phyloP scores from a whole-genome alignment of 2,797 vertebrate genomes.

The Enteromius paludinosus region DNA sequence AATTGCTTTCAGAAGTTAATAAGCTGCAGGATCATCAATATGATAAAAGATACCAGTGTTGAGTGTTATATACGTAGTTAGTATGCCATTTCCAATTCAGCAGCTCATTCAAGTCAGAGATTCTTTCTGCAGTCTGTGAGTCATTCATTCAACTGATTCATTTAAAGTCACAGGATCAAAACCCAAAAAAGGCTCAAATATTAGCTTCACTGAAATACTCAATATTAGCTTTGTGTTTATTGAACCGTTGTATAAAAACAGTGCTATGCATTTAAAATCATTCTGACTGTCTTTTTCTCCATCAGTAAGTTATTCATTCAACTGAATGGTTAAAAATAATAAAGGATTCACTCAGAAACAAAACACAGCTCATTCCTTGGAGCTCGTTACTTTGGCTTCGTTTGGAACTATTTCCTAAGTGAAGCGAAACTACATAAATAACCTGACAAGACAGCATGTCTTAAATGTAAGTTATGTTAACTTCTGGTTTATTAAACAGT shows the following conservation, averaged over 20 bases:
- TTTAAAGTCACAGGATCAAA: neutral
- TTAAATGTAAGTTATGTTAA: neutral
- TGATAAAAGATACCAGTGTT: neutral
- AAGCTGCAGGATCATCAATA: neutral
- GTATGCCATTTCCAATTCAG: constrained; percentile 1
- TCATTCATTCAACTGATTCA: neutral
- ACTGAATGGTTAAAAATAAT: neutral
- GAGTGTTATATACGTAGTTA: neutral
- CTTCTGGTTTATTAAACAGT: neutral
- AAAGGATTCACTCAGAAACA: neutral
- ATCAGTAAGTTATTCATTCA: neutral
- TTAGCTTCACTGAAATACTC: neutral
- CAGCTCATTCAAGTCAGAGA: neutral
- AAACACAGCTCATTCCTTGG: neutral
- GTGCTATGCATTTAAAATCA: neutral
- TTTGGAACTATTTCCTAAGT: neutral
- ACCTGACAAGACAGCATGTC: neutral
- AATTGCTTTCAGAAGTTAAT: constrained; percentile 1
- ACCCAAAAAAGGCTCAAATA: neutral
- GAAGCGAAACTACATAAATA: neutral
- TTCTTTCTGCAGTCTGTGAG: neutral
- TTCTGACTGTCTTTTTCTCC: neutral
- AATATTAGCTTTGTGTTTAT: neutral
- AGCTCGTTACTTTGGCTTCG: neutral
- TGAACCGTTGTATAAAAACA: neutral